Percentiles rank a stretch among this genome's conserved stretches.
These are phyloP conservation scores for Platysternon megacephalum DNA, from an alignment of 2,113 vertebrate species.

Conservation along the genomic window DNA sequence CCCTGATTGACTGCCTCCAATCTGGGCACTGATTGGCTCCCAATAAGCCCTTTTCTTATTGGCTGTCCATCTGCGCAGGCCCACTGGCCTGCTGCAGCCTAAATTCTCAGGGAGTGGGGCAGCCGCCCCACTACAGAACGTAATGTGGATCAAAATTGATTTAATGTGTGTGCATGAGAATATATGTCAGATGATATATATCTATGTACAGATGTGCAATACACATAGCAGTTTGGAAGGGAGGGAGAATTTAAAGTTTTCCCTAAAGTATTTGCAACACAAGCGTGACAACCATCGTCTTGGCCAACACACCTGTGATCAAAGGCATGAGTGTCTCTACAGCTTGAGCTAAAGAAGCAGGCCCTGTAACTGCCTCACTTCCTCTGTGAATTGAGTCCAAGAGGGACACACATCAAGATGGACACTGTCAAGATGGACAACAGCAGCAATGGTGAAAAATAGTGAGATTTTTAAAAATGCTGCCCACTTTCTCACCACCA, in stretches of 20 bases:
- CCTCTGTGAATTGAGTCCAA: not conserved
- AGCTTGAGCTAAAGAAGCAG: not conserved
- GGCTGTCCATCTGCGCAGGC: no score
- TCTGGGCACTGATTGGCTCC: no score
- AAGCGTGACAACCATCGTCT: not conserved
- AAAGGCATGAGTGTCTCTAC: not conserved
- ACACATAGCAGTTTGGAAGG: not conserved
- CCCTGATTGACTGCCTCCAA: no score
- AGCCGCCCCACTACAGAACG: no score
- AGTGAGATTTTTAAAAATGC: not conserved
- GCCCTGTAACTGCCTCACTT: not conserved
- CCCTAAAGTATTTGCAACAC: not conserved
- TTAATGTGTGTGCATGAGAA: not conserved
- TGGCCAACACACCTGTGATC: not conserved
- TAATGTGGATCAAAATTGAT: constrained; percentile 21
- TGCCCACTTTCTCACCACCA: not conserved
- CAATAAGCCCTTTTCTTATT: no score
- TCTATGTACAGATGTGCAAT: not conserved
- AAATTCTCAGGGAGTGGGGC: no score
- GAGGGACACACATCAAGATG: not conserved
- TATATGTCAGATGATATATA: not conserved
- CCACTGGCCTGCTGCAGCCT: no score
- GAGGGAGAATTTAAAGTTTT: not conserved
- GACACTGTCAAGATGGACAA: not conserved
- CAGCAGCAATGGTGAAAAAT: not conserved